These are phyloP conservation scores for Meteorus sp. DNA, from an alignment of 1,140 invertebrate species.

Conservation along the genomic window DNA sequence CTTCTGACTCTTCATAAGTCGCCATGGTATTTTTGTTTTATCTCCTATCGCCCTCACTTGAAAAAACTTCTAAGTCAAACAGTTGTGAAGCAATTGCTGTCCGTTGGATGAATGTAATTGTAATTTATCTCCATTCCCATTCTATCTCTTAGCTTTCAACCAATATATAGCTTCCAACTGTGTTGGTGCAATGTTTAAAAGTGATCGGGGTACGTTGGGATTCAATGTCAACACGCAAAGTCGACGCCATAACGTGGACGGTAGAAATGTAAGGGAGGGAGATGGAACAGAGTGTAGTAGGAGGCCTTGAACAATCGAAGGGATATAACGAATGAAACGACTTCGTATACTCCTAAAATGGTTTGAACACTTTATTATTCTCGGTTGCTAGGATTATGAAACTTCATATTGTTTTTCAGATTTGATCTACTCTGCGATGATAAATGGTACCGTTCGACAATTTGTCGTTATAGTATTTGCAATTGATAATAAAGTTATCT, in stretches of 20 bases:
- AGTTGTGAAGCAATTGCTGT: constrained; percentile 3
- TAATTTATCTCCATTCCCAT: neutral
- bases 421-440: too few relatives aligned
- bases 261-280: neutral
- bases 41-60: constrained; percentile 2
- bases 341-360: too few relatives aligned
- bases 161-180: neutral
- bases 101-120: constrained; percentile 3
- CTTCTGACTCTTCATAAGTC: constrained; percentile 27
- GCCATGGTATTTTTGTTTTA: constrained; percentile 12
- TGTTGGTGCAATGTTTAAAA: constrained; percentile 12
- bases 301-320: neutral
- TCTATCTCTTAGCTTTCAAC: neutral
- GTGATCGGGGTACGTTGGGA: constrained; percentile 16
- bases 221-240: constrained; percentile 35
- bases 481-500: too few relatives aligned
- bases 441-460: too few relatives aligned
- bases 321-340: too few relatives aligned
- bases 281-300: neutral
- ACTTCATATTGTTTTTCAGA: too few relatives aligned
- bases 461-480: too few relatives aligned
- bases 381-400: too few relatives aligned
- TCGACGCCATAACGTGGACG: constrained; percentile 26
- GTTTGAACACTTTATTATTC: too few relatives aligned
- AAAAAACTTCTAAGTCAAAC: neutral